Evolutionary conservation across 2,113 vertebrate species (phyloP), one percentile per base, ranked within the genome.

Genomic region (Ursus arctos): DNA sequence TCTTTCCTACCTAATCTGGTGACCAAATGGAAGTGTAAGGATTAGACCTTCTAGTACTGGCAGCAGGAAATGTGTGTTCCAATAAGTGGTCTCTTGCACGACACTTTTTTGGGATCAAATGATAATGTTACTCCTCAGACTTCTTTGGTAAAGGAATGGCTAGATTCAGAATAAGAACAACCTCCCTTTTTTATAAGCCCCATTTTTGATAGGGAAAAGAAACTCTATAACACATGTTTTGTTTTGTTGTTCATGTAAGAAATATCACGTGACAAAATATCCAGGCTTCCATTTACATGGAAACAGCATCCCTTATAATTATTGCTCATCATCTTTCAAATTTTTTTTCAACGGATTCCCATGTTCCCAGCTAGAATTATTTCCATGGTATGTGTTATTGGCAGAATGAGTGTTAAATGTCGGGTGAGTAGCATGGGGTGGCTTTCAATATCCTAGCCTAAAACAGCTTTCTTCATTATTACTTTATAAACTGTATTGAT

Each of bases 1-100:
- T 92, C 72, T 97, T 94, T 95, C 94, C 93, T 96, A 96, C 67
- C 85, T 95, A 31, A 95, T 98, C 87, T 98, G 96, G 98, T 98
- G 98, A 99, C 98, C 98, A 99, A 98, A 98, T 97, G 97, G 97
- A 98, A 97, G 74, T 95, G 55, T 93, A 96, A 97, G 71, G 90
- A 89, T 57, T 97, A 93, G 91, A 94, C 71, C 96, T 96, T 91
- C 97, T 96, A 97, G 95, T 96, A 81, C 93, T 98, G 67, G 88
- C 91, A 81, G 85, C 96, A 98, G 95, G 97, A 98, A 97, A 97
- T 97, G 40, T 95, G 53, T 92, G 94, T 97, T 95, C 67, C 91
- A 63, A 47, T 85, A 77, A 90, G 88, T 92, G 90, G 81, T 98
- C 94, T 97, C 96, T 96, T 97, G 77, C 74, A 90, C 7, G 31